These are phyloP conservation scores for Apteryx owenii DNA, from an alignment of 2,113 vertebrate genomes.

Conservation along the genomic window DNA sequence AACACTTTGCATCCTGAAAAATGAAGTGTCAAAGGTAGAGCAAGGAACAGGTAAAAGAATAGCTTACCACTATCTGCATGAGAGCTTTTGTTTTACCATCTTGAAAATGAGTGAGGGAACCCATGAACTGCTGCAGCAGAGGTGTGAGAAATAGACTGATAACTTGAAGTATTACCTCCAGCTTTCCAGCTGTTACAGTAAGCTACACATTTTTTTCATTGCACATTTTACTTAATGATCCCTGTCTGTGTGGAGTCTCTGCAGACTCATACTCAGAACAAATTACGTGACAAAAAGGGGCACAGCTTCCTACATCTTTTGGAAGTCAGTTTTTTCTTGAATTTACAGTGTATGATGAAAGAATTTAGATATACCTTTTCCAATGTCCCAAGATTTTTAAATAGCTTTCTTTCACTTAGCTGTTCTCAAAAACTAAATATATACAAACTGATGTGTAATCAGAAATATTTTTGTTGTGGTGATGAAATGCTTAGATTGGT, in stretches of 20 bases:
- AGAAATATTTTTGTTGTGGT: background rate
- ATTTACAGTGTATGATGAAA: background rate
- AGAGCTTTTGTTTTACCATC: background rate
- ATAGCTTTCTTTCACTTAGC: background rate
- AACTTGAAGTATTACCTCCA: background rate
- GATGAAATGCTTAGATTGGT: background rate
- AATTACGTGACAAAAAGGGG: background rate
- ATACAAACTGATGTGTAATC: background rate
- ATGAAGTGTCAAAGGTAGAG: background rate
- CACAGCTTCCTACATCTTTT: background rate
- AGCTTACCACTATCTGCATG: background rate
- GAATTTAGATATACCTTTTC: background rate
- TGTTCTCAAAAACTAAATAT: background rate
- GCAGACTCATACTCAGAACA: background rate
- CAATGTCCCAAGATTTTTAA: background rate
- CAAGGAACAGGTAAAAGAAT: background rate
- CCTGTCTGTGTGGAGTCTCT: background rate
- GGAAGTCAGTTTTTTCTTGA: background rate
- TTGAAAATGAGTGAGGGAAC: background rate
- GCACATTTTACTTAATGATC: background rate
- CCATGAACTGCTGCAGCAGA: background rate
- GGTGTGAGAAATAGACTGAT: background rate
- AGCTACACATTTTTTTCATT: background rate
- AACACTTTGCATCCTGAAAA: background rate
- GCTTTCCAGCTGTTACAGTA: background rate